Base-by-base conservation (phyloP, 2,113 vertebrate genomes). In the Tauraco erythrolophus region DNA sequence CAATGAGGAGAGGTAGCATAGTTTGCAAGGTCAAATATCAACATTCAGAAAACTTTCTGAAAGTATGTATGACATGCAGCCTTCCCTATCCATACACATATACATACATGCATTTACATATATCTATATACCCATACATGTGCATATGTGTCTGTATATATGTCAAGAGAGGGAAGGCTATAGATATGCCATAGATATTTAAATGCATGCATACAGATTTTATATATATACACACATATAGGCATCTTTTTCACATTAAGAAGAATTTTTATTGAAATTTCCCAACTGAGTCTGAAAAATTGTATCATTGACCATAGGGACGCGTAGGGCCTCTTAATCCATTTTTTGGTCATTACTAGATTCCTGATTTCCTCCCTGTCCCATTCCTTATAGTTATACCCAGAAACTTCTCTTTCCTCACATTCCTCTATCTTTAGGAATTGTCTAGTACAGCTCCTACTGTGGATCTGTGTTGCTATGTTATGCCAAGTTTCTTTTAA, bases 211-310 rank as follows among this genome's bases (percentile, higher is more conserved):
- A 37, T 60, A 37, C 0, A 51, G 7, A 31, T 37, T 48, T 14
- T 50, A 46, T 8, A 19, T 3, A 27, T 14, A 23, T 10, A 77
- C 4, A 81, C 7, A 23, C 2, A 51, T 10, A 30, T 5, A 57
- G 10, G 28, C 2, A 61, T 39, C 7, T 89, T 14, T 51, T 50
- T 39, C 39, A 19, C 0, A 0, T 66, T 56, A 51, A 18, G 6
- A 69, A 77, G 28, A 51, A 43, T 33, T 69, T 69, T 77, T 60
- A 46, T 11, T 56, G 31, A 53, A 22, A 51, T 56, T 64, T 50
- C 15, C 35, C 31, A 28, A 3, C 3, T 15, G 23, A 92, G 19
- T 64, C 41, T 53, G 54, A 89, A 78, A 33, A 76, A 83, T 31
- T 50, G 3, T 37, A 41, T 62, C 11, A 24, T 3, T 57, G 22